Base-by-base conservation (phyloP, 2,888 invertebrate species). In the Pammene fasciana region DNA sequence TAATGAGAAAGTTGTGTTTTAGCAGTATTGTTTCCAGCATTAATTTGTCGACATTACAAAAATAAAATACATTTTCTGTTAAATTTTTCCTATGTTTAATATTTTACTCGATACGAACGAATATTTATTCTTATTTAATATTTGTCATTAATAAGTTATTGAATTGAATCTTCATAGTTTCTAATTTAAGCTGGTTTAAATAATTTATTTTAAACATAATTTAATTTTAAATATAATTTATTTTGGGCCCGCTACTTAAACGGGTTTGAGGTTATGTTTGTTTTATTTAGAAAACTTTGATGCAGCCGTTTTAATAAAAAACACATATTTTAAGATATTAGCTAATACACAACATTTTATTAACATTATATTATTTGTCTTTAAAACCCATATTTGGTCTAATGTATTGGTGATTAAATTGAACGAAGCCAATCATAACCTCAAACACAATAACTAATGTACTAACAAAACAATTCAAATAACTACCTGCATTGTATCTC, bases 81-180 rank as follows among this genome's bases (percentile, higher is more conserved):
- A 62, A 50, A 50, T 52, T 41, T 62, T 52, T 50, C 13, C 41
- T 38, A 13, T 61, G 52, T n/a, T 50, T 62, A 18, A 61, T 50
- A 18, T 38, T 50, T 50, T 38, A 61, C 64, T 34, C 55, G 16
- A 61, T 67, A 45, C 57, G 34, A 70, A 70, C 38, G 59, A 59
- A 55, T 70, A 70, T 70, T 70, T 70, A 70, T 70, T 70, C 60
- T 36, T 60, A 65, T 48, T 70, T 70, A 65, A 16, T 65, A 3
- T 55, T 60, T 34, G 52, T 70, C 59, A 59, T 34, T 65, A 57
- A 36, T 68, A 70, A 70, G 65, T 70, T 65, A 70, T 70, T 64
- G n/a, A n/a, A n/a, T 65, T 54, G 70, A 70, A 70, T 70, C 60
- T 70, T 70, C 70, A 65, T 65, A 56, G 60, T 65, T 59, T 60